phyloP scores from a whole-genome alignment of 2,888 invertebrate species.

The Athalia circularis region DNA sequence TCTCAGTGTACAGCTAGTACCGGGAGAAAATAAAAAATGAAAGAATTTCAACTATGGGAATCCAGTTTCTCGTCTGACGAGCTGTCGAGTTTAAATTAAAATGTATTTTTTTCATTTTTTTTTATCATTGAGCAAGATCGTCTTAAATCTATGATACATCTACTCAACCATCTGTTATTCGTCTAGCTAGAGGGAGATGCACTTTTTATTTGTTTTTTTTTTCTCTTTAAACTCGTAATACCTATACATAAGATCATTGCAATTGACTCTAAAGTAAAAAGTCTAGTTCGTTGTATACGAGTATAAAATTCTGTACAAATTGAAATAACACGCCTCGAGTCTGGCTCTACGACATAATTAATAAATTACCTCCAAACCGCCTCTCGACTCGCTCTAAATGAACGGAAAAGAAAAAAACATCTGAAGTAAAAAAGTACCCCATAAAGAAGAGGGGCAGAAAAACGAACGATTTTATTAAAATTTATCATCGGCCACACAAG shows the following conservation, averaged over 20 bases:
- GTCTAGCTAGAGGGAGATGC: not conserved
- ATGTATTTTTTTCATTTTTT: not conserved
- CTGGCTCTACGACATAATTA: not conserved
- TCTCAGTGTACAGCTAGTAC: no score
- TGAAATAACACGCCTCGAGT: constrained; percentile 8
- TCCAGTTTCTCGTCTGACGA: no score
- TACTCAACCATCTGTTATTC: constrained; percentile 5
- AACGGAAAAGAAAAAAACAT: not conserved
- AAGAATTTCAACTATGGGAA: no score
- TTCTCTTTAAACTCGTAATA: not conserved
- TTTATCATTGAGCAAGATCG: not conserved
- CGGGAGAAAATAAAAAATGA: no score
- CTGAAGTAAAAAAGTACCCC: not conserved
- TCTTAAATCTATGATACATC: not conserved
- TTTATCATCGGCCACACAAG: no score
- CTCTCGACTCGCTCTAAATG: not conserved
- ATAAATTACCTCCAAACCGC: not conserved
- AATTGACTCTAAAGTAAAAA: not conserved
- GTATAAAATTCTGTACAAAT: constrained; percentile 14
- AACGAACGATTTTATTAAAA: not conserved
- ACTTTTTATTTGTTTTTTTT: no score
- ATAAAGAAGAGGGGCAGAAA: not conserved
- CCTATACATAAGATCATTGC: not conserved
- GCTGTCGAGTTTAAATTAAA: no score
- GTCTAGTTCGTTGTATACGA: no score